Evolutionary conservation across 1,140 invertebrate species (phyloP).

Genomic region (Ladona fulva): DNA sequence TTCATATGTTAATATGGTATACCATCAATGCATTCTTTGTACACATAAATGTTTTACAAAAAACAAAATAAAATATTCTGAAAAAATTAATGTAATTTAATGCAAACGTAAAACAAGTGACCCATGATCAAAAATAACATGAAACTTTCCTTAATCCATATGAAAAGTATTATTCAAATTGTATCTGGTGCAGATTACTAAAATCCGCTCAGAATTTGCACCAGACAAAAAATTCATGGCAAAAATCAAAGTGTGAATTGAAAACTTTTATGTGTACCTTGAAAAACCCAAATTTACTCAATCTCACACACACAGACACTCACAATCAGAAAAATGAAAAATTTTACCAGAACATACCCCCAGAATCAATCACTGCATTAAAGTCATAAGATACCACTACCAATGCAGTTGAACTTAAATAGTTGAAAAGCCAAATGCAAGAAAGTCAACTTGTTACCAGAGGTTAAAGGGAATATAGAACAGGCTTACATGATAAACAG

Average conservation of each 20-base stretch:
- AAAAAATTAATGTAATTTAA: no score
- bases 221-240: no score
- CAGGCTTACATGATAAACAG: neutral
- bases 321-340: neutral
- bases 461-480: neutral
- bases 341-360: neutral
- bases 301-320: neutral
- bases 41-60: neutral
- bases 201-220: no score
- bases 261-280: neutral
- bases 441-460: conserved; percentile 2
- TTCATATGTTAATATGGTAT: neutral
- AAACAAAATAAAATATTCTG: no score
- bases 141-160: no score
- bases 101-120: no score
- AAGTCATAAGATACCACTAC: neutral
- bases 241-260: neutral
- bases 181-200: no score
- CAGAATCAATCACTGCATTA: conserved; percentile 5
- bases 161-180: no score
- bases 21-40: conserved; percentile 1
- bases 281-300: neutral
- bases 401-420: conserved; percentile 1
- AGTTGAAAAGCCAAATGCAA: neutral
- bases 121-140: no score